Base-by-base conservation (phyloP, 1,140 invertebrate genomes). In the Cydia amplana region DNA sequence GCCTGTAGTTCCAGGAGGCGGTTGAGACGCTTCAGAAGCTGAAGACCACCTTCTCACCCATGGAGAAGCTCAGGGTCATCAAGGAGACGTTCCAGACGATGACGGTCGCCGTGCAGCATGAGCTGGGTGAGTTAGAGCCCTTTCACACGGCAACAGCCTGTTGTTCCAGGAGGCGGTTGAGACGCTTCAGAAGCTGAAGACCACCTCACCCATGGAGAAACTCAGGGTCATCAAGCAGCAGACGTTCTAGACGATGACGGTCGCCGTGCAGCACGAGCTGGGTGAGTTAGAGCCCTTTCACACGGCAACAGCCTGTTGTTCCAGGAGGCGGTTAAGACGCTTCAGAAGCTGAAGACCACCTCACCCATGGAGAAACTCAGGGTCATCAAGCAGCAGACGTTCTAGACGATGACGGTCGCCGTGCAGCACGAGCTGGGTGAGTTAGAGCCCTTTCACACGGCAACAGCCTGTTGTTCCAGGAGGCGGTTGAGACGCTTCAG, bases 31-130 rank as follows among this genome's bases (percentile, higher is more conserved):
- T 97, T 43, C 96, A 97, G 84, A 95, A 96, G 86, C 83, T 97
- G 16, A 96, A 96, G 89, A 96, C 96, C 7, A 96, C 95, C 7
- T 97, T 97, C 89, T 96, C 96, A 25, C 96, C 97, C 0, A 94
- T 95, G 46, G 96, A 97, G 87, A 98, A 98, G 82, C 91, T 98
- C 40, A 90, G 95, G 25, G 96, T 97, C 2, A 96, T 98, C 74
- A 94, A 95, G 80, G 95, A 94, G 80, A 97, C 97, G 12, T 97
- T 97, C 88, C 93, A 96, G 86, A 95, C 96, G 93, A 96, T 97
- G 90, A 96, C 95, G 70, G 94, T 94, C 80, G 96, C 96, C 89
- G 93, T 94, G 49, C 92, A 94, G 78, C 90, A 93, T 49, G 88
- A 94, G 79, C 84, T 94, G 75, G 93, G 94, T 87, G 79, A 82